These are phyloP conservation scores for Hipposideros larvatus DNA, from an alignment of 2,797 vertebrate species.

Conservation along the genomic window DNA sequence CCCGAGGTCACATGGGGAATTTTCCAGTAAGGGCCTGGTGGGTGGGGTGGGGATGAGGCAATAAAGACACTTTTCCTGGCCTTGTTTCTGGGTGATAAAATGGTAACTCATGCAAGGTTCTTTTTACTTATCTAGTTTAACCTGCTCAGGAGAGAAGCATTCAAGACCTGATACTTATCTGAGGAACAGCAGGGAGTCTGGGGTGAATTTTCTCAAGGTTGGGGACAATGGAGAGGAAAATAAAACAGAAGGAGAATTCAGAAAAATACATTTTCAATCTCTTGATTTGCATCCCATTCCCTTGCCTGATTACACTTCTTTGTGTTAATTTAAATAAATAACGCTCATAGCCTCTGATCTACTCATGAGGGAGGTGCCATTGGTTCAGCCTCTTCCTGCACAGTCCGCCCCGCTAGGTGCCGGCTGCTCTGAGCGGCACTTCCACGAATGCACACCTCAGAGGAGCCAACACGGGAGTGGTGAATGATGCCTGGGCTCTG, in stretches of 20 bases:
- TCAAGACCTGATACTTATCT: not conserved
- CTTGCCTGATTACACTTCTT: not conserved
- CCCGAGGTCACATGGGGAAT: not conserved
- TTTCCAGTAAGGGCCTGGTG: not conserved
- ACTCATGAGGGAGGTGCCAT: rapidly evolving
- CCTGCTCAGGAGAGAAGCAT: not conserved
- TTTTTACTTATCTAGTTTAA: not conserved
- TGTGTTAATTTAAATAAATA: not conserved
- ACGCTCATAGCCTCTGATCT: not conserved
- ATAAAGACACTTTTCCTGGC: not conserved
- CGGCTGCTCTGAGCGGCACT: not conserved
- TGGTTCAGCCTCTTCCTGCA: not conserved
- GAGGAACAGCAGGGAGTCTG: not conserved
- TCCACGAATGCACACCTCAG: too few relatives aligned
- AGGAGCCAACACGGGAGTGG: rapidly evolving
- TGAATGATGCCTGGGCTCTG: not conserved
- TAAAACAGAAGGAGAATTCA: not conserved
- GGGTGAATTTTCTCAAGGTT: not conserved
- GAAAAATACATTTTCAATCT: not conserved
- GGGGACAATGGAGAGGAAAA: not conserved
- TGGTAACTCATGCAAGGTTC: not conserved
- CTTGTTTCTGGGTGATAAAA: not conserved
- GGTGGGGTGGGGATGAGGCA: not conserved
- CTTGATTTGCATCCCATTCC: not conserved
- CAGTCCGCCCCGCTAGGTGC: rapidly evolving